phyloP scores from a whole-genome alignment of 2,113 vertebrate species.

The Dolichallabes microphthalmus region DNA sequence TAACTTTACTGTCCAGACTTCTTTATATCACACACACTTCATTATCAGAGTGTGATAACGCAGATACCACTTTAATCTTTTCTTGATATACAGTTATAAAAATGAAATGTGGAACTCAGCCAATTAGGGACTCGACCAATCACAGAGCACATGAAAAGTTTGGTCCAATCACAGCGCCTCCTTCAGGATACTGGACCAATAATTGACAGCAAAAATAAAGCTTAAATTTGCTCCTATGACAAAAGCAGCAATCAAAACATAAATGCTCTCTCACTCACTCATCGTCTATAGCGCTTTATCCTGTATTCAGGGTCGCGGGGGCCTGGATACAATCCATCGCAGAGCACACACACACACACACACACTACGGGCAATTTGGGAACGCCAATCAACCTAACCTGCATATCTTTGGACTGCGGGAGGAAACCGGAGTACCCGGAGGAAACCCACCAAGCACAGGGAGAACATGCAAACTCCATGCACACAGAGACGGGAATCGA shows the following conservation, averaged over 20 bases:
- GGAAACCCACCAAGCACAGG: too few species aligned
- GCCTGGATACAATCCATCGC: too few species aligned
- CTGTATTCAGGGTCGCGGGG: too few species aligned
- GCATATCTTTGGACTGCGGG: too few species aligned
- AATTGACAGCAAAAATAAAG: too few species aligned
- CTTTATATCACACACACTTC: slow-evolving; percentile 13
- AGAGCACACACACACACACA: background rate
- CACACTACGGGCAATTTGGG: background rate
- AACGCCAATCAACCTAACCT: too few species aligned
- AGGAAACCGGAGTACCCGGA: too few species aligned
- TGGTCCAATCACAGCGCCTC: background rate
- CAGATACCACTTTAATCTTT: background rate
- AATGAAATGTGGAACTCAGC: background rate
- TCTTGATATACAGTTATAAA: background rate
- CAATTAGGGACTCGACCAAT: slow-evolving; percentile 1
- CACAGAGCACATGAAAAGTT: background rate
- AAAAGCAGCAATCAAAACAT: background rate
- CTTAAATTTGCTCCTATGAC: background rate
- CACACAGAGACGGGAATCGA: too few species aligned
- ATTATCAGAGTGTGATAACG: background rate
- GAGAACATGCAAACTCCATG: too few species aligned
- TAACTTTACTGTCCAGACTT: slow-evolving; percentile 30
- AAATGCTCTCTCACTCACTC: too few species aligned
- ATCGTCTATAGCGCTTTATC: too few species aligned
- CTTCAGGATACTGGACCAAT: background rate